A percentile compares a stretch with the other conserved stretches of the same genome.
Evolutionary conservation across 2,888 invertebrate genomes (phyloP).

Genomic region (Cephus sareptanus): DNA sequence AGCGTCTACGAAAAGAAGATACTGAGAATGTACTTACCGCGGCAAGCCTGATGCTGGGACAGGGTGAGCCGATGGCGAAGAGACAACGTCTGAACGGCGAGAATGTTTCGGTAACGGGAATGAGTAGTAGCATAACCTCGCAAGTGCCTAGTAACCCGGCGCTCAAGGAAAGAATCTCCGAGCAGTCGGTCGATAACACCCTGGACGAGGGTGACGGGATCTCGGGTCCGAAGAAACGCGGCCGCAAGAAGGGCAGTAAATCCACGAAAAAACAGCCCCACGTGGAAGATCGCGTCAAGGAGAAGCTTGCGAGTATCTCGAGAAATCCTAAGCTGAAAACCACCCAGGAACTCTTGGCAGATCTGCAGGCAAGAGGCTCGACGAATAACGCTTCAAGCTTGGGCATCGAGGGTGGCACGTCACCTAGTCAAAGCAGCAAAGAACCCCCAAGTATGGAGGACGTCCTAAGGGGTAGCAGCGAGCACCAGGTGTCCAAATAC

Average conservation of each 20-base stretch:
- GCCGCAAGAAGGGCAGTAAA: slow-evolving; percentile 72
- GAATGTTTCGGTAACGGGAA: slow-evolving; percentile 61
- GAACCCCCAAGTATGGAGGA: slow-evolving; percentile 57
- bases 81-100: slow-evolving; percentile 68
- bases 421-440: slow-evolving; percentile 52
- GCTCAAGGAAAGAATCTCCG: slow-evolving; percentile 56
- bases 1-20: slow-evolving; percentile 68
- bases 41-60: slow-evolving; percentile 31
- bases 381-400: slow-evolving; percentile 63
- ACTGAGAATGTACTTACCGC: slow-evolving; percentile 37
- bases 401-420: slow-evolving; percentile 67
- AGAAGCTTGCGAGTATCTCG: slow-evolving; percentile 72
- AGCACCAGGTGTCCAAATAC: slow-evolving; percentile 63
- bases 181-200: slow-evolving; percentile 30
- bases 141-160: slow-evolving; percentile 66
- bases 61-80: slow-evolving; percentile 59
- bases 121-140: slow-evolving; percentile 62
- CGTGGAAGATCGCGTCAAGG: slow-evolving; percentile 68
- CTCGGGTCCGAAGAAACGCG: slow-evolving; percentile 69
- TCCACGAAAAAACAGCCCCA: slow-evolving; percentile 67
- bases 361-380: slow-evolving; percentile 75
- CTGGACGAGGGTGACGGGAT: slow-evolving; percentile 35
- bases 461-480: slow-evolving; percentile 61
- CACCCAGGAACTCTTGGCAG: slow-evolving; percentile 84
- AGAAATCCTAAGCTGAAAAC: slow-evolving; percentile 77